Base-by-base conservation (phyloP, 2,888 invertebrate genomes). In the Mamestra brassicae region DNA sequence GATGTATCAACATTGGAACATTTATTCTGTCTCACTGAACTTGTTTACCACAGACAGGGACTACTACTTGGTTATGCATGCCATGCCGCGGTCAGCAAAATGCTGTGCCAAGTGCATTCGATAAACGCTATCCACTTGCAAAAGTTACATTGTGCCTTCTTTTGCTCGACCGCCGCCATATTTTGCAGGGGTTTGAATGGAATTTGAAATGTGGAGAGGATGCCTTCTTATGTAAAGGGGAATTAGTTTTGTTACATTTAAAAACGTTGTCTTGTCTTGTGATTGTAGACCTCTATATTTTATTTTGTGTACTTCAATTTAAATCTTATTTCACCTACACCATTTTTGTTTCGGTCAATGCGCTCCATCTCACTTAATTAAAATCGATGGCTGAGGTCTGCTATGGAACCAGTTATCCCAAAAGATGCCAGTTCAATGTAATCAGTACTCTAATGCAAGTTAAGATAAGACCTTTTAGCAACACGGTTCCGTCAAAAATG, bases 11-110 rank as follows among this genome's bases (percentile, higher is more conserved):
- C 86, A 87, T 83, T 80, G 80, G 86, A 88, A 89, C 91, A 92
- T 94, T 94, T 93, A 93, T 93, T 93, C 91, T 89, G 90, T 92
- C 89, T 93, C 91, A 90, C 87, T 88, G 90, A 91, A 90, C 89
- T 89, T 91, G 89, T 90, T 91, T 90, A 90, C 89, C 88, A 74
- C 89, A 88, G 88, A 89, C 86, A 83, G 86, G 84, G 80, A 84
- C 66, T 81, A 77, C 89, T 90, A 88, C 89, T 94, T 93, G 89
- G 90, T 91, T 93, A 93, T 93, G 93, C 94, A 92, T 92, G 88
- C 92, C 90, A 86, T 83, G 88, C 81, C 81, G 84, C 85, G 93
- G 94, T 93, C 92, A 92, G 92, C 90, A 86, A 90, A 86, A 91
- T 88, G 87, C 86, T 88, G 89, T 93, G 94, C 93, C 92, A 92